A percentile compares a stretch with the other conserved stretches of the same genome.
phyloP scores from a whole-genome alignment of 1,140 invertebrate genomes.

The Physella acuta region DNA sequence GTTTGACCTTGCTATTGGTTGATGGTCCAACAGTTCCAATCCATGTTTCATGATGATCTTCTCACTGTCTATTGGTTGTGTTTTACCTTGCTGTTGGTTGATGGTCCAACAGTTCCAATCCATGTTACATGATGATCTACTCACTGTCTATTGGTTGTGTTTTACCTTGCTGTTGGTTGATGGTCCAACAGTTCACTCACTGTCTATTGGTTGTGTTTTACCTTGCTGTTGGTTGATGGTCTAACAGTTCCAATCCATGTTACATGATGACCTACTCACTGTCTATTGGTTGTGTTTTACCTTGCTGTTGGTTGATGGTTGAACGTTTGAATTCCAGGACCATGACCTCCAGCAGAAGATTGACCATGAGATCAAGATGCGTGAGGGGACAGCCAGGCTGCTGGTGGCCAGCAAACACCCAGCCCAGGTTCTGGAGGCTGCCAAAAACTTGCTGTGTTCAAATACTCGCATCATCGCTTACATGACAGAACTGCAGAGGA shows the following conservation, averaged over 20 bases:
- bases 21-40: neutral
- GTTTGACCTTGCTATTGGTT: neutral
- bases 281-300: neutral
- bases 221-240: neutral
- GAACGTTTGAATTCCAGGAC: conserved; percentile 56
- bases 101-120: no score
- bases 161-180: no score
- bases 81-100: no score
- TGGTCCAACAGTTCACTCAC: no score
- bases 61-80: neutral
- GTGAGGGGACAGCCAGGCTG: conserved; percentile 71
- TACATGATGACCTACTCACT: neutral
- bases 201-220: neutral
- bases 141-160: no score
- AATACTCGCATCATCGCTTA: conserved; percentile 72
- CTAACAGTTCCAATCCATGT: neutral
- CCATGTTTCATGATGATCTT: neutral
- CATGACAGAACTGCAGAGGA: conserved; percentile 69
- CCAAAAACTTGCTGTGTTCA: conserved; percentile 70
- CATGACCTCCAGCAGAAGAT: conserved; percentile 72
- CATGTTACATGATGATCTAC: no score
- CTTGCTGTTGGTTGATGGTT: no score
- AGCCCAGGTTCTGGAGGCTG: conserved; percentile 70
- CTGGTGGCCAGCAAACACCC: conserved; percentile 70
- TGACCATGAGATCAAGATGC: conserved; percentile 74